Evolutionary conservation across 2,888 invertebrate genomes (phyloP), one percentile per base, ranked within the genome.

Genomic region (Lithophane socia): DNA sequence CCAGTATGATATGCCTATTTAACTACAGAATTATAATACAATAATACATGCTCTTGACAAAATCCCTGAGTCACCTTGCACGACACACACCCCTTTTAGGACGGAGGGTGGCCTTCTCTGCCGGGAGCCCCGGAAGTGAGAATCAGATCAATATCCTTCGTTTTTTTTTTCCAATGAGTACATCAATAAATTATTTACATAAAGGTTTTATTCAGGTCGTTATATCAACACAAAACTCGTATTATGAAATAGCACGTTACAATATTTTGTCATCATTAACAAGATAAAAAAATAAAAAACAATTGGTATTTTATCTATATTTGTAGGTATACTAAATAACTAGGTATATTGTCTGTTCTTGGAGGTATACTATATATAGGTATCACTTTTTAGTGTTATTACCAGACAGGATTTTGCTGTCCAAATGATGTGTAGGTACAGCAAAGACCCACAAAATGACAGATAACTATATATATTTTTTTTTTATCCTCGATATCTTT

Each of bases 61-160:
- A 47, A 54, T 71, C 78, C 72, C 47, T 65, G 52, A 78, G 65
- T 79, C 78, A 79, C 79, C 79, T 52, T 44, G 3, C 3, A 37
- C 52, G 13, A 44, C 58, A 72, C 37, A 64, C 71, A 78, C 58
- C 79, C 78, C 54, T 79, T 60, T 54, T 44, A 29, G n/a, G 10
- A 21, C 2, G 18, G 72, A 60, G 78, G 79, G 79, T 78, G 37
- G 29, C 63, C 29, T 65, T 13, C 42, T 60, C 16, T 2, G 21
- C 7, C 47, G 9, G 29, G 7, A 21, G 21, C 29, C 18, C 56
- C 78, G 78, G 70, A 44, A 79, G n/a, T 56, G 2, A 9, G 56
- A 49, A 64, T 63, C 54, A 52, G 29, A 79, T 79, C 80, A 56
- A 79, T 67, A 79, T 47, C 9, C 8, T 10, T 29, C 21, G 47